Percentiles rank a stretch among this genome's conserved stretches.
These are phyloP conservation scores for Drosophila bocqueti DNA, from an alignment of 1,140 invertebrate genomes.

Conservation along the genomic window DNA sequence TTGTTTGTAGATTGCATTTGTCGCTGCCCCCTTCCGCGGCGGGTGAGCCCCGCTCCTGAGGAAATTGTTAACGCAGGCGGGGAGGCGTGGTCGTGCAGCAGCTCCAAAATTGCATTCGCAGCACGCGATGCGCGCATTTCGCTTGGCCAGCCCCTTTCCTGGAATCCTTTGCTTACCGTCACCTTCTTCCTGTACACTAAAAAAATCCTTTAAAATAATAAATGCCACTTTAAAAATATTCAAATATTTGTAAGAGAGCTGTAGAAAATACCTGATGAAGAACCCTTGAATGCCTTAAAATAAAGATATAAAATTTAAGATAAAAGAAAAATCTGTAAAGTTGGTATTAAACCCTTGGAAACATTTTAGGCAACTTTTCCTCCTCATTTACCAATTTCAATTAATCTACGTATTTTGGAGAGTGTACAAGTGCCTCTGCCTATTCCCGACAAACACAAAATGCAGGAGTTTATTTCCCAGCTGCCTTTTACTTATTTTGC, in stretches of 20 bases:
- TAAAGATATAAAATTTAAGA: not conserved
- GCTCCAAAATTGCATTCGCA: conserved; percentile 80
- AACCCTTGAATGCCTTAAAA: not conserved
- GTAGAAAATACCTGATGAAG: too few species aligned
- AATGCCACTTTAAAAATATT: not conserved
- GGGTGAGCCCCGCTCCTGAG: not conserved
- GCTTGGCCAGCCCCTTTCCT: conserved; percentile 39
- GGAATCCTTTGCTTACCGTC: not conserved
- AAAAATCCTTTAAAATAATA: not conserved
- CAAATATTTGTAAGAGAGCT: too few species aligned
- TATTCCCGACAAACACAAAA: conserved; percentile 66
- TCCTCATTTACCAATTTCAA: not conserved
- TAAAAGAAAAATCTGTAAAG: not conserved
- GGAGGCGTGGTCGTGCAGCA: conserved; percentile 40
- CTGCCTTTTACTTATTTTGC: conserved; percentile 71
- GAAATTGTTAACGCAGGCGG: conserved; percentile 46
- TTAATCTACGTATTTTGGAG: not conserved
- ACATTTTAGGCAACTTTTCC: too few species aligned
- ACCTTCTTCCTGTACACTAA: conserved; percentile 18
- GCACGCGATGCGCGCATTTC: conserved; percentile 83
- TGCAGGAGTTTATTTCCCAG: conserved; percentile 75
- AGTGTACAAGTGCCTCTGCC: conserved; percentile 24
- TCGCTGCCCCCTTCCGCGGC: conserved; percentile 21
- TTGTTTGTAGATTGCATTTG: conserved; percentile 84
- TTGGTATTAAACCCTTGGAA: not conserved